phyloP scores from a whole-genome alignment of 1,140 invertebrate genomes.

The Drosophila miranda region DNA sequence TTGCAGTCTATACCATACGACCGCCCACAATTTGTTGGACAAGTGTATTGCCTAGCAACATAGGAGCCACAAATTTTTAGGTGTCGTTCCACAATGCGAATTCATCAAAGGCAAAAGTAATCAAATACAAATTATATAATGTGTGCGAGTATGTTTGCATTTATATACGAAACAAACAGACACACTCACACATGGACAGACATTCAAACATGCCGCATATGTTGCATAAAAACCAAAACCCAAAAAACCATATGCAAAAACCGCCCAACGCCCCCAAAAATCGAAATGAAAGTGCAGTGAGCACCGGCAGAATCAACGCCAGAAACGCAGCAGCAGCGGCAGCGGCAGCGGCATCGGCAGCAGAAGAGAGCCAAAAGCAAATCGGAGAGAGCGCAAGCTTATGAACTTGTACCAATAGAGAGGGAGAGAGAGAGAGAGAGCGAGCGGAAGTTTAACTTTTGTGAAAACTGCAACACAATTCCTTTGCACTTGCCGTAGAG shows the following conservation, averaged over 20 bases:
- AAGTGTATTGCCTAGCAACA: constrained; percentile 53
- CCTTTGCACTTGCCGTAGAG: constrained; percentile 66
- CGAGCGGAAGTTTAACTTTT: constrained; percentile 43
- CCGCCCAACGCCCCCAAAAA: constrained; percentile 41
- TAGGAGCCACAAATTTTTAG: constrained; percentile 43
- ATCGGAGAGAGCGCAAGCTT: constrained; percentile 36
- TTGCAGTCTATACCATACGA: constrained; percentile 34
- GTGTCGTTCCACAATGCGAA: constrained; percentile 42
- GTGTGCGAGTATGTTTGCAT: constrained; percentile 1
- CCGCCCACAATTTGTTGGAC: constrained; percentile 4
- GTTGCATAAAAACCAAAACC: constrained; percentile 74
- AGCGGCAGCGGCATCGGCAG: background rate
- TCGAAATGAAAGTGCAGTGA: constrained; percentile 37
- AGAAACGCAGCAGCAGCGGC: constrained; percentile 7
- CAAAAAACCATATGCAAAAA: constrained; percentile 73
- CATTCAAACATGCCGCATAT: constrained; percentile 58
- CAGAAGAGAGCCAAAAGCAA: constrained; percentile 14
- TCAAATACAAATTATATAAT: constrained; percentile 80
- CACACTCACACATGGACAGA: too few species aligned
- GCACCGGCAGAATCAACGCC: background rate
- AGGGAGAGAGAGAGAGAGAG: constrained; percentile 12
- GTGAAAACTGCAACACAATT: constrained; percentile 75
- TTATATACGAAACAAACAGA: background rate
- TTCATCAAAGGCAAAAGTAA: constrained; percentile 64
- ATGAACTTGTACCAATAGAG: constrained; percentile 19